A percentile compares a stretch with the other conserved stretches of the same genome.
phyloP scores from a whole-genome alignment of 2,888 invertebrate species.

The Clostera curtula region DNA sequence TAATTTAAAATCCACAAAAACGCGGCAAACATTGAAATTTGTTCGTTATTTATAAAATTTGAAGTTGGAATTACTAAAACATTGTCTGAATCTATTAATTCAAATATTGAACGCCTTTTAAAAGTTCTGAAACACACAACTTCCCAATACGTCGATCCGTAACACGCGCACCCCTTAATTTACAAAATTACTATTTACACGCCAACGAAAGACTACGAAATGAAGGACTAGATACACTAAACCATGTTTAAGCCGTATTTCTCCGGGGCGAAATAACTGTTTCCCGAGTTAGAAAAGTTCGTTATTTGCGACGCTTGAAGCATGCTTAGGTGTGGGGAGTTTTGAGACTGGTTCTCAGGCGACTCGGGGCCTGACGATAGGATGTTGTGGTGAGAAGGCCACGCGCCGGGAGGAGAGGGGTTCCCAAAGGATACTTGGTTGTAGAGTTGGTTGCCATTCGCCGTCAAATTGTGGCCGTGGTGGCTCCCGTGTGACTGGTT shows the following conservation, averaged over 20 bases:
- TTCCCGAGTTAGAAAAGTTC: constrained; percentile 69
- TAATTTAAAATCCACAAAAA: constrained; percentile 24
- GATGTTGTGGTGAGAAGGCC: constrained; percentile 66
- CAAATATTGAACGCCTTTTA: not conserved
- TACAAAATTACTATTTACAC: constrained; percentile 16
- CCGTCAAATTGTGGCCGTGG: constrained; percentile 59
- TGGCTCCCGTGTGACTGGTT: constrained; percentile 62
- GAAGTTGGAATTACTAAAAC: not conserved
- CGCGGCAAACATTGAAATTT: constrained; percentile 14
- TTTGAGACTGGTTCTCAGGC: constrained; percentile 63
- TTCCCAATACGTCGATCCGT: constrained; percentile 11
- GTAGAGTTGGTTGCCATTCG: constrained; percentile 67
- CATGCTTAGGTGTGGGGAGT: constrained; percentile 64
- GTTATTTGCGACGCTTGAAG: constrained; percentile 67
- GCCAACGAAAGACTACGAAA: constrained; percentile 27
- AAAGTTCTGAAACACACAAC: constrained; percentile 20
- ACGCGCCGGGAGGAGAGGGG: constrained; percentile 62
- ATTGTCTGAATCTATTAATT: not conserved
- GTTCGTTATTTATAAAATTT: constrained; percentile 6
- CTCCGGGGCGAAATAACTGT: constrained; percentile 69
- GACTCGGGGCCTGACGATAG: constrained; percentile 62
- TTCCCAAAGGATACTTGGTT: constrained; percentile 70
- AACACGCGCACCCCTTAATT: constrained; percentile 18
- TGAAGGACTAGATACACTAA: constrained; percentile 59
- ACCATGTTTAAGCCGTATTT: constrained; percentile 74